Conservation (phyloP, 1,140 invertebrate species). For the Chionoecetes opilio region DNA sequence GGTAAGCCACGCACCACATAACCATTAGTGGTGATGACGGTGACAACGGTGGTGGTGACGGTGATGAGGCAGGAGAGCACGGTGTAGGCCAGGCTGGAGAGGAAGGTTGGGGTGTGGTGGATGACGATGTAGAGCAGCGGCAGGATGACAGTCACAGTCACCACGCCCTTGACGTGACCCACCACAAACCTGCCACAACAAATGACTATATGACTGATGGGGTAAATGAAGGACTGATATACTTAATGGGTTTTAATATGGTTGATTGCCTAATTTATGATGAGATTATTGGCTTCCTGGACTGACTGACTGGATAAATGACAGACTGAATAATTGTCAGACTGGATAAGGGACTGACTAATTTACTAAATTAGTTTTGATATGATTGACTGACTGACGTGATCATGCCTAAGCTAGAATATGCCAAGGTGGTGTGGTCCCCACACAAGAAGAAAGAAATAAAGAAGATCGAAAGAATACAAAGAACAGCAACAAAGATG, state of each 20-base stretch:
- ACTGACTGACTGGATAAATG: not conserved
- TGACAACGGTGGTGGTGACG: conserved; percentile 82
- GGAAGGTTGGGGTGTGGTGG: conserved; percentile 83
- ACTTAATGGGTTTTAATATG: too few relatives aligned
- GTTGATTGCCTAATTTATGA: too few relatives aligned
- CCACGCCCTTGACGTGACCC: conserved; percentile 81
- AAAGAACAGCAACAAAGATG: too few relatives aligned
- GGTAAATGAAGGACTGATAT: not conserved
- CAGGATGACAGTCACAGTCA: conserved; percentile 81
- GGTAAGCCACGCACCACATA: conserved; percentile 63
- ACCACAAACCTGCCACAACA: conserved; percentile 75
- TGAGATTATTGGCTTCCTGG: too few relatives aligned
- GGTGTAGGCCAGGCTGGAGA: conserved; percentile 82
- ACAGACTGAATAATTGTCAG: too few relatives aligned
- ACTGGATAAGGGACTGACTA: too few relatives aligned
- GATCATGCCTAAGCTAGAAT: too few relatives aligned
- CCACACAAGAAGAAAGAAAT: too few relatives aligned
- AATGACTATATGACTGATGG: not conserved
- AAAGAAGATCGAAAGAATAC: too few relatives aligned
- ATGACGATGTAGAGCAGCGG: conserved; percentile 83
- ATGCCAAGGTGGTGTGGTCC: too few relatives aligned
- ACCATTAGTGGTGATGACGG: conserved; percentile 62
- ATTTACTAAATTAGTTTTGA: not conserved
- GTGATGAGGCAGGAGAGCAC: conserved; percentile 81
- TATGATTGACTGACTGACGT: not conserved